phyloP scores from a whole-genome alignment of 2,888 invertebrate species.

The Apodemia zela region DNA sequence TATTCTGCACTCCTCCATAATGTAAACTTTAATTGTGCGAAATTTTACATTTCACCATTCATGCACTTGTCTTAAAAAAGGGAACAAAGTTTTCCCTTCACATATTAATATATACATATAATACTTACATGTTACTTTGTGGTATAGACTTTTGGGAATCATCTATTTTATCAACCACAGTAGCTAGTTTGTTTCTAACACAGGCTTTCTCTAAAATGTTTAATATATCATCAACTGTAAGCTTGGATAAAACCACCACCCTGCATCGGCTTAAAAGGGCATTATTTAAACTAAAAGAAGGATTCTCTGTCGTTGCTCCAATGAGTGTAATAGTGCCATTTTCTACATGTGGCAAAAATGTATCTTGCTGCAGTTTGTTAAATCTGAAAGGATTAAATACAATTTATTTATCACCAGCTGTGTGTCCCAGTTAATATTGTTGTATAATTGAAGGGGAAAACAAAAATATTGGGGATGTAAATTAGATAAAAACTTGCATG shows the following conservation, averaged over 20 bases:
- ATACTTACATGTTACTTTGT: slow-evolving; percentile 44
- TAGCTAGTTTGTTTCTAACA: slow-evolving; percentile 44
- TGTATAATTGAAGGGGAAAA: too few species aligned
- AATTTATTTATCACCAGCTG: not conserved
- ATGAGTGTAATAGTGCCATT: slow-evolving; percentile 88
- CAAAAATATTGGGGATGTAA: too few species aligned
- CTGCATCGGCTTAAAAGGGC: slow-evolving; percentile 89
- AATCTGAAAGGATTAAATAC: slow-evolving; percentile 77
- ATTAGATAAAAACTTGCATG: too few species aligned
- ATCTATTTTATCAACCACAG: slow-evolving; percentile 44
- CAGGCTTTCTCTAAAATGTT: slow-evolving; percentile 83
- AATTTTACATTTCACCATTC: too few species aligned
- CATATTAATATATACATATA: too few species aligned
- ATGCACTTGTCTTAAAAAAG: too few species aligned
- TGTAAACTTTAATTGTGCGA: too few species aligned
- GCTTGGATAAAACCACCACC: slow-evolving; percentile 87
- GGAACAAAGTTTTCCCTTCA: too few species aligned
- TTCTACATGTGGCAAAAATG: slow-evolving; percentile 89
- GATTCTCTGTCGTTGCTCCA: slow-evolving; percentile 93
- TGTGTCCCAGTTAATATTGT: too few species aligned
- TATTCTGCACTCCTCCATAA: too few species aligned
- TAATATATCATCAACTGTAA: slow-evolving; percentile 79
- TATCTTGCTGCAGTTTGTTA: slow-evolving; percentile 91
- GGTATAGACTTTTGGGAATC: slow-evolving; percentile 31
- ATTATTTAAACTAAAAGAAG: slow-evolving; percentile 91